Evolutionary conservation across 2,888 invertebrate genomes (phyloP), one percentile per base, ranked within the genome.

Genomic region (Orchesella flavescens): DNA sequence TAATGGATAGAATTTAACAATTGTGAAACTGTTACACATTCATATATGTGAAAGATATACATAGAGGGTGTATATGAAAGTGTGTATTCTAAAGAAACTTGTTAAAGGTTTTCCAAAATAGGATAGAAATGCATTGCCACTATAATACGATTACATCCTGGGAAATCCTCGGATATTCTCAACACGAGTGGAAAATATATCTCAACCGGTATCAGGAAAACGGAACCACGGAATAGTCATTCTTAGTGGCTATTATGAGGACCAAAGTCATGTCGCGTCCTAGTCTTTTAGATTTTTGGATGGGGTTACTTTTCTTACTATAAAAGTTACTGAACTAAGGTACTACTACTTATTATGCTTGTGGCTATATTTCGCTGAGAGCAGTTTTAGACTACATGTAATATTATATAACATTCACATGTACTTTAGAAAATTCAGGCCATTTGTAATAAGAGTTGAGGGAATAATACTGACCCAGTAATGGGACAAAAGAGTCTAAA

Each of bases 91-190:
- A 44, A 69, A 49, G 69, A 3, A 49, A 53, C 53, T 69, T 69
- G 46, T 23, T 49, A 69, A 46, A 49, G 53, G 21, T 46, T 69
- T 49, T 23, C 23, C 69, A 69, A 69, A 61, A 21, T 57, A 61
- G 17, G 34, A 17, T 53, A 17, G 34, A 34, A 34, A 19, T 24
- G 71, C 53, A 71, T 55, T 71, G 71, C 55, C 71, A 71, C 71
- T 55, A 57, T 71, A 71, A 71, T 57, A 71, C 71, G 68, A 77
- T 77, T 77, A 77, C 77, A 77, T 77, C 44, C 55, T 77, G 77
- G 57, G 24, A 21, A 77, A 77, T 77, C 77, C 68, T 43, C 12
- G 53, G 68, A 68, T 59, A 77, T 77, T 77, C 68, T 77, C 53
- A 76, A 68, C 77, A 77, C 68, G 68, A 68, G 68, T 77, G 77